Base-by-base conservation (phyloP, 2,797 vertebrate species). In the Parotocinclus haroldoi region DNA sequence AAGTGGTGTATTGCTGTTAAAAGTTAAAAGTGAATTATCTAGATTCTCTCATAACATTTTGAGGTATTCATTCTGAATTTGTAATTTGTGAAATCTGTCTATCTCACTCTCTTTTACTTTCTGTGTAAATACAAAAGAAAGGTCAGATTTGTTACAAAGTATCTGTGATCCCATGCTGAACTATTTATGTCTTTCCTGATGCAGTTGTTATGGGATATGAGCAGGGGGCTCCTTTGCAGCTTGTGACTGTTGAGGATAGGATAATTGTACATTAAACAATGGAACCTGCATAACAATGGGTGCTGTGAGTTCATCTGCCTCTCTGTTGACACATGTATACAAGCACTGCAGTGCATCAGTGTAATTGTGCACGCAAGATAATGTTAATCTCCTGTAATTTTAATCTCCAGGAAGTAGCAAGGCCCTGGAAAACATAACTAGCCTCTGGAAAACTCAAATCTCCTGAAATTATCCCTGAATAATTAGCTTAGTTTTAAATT, bases 121-220 rank as follows among this genome's bases (percentile, higher is more conserved):
- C 56, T 38, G 57, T 38, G 17, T 12, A 12, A 12, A 16, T 42
- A 40, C n/a, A 50, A 51, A 54, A 58, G 17, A 50, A 44, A 56
- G 13, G 39, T 57, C 46, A 46, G 40, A 38, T 61, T 11, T 70
- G 62, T 57, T 57, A 48, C 58, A 45, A 54, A 7, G 36, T 56
- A 45, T 67, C 59, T 42, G 60, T 51, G 60, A 63, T 49, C 58
- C 40, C 50, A 13, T 57, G 39, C 55, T 71, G 59, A 45, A 63
- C 61, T 51, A 73, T 45, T 64, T 68, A 46, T 64, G 67, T 55
- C 46, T 70, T 46, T 13, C 52, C 51, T 56, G 39, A 39, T 14
- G 52, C 48, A 51, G 71, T 76, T 48, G 71, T 71, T 73, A 71
- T 67, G 42, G 59, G 67, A 71, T 57, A 36, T 51, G 18, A 59